phyloP scores from a whole-genome alignment of 2,797 vertebrate genomes.

The Heliangelus exortis region DNA sequence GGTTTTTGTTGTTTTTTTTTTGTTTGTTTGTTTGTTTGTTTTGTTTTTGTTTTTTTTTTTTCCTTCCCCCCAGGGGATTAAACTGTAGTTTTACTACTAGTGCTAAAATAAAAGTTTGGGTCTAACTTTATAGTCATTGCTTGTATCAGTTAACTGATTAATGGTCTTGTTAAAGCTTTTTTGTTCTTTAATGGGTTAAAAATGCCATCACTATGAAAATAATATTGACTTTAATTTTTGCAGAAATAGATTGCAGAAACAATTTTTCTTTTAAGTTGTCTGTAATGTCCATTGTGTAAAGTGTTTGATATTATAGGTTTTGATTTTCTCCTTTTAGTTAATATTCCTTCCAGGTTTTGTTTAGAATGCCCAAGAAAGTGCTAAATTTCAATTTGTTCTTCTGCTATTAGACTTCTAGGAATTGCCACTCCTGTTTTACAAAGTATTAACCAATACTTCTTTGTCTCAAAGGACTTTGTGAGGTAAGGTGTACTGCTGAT shows the following conservation, averaged over 20 bases:
- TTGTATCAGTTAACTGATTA: not conserved
- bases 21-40: not conserved
- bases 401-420: not conserved
- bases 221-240: not conserved
- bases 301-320: not conserved
- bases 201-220: not conserved
- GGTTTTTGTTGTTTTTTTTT: not conserved
- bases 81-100: not conserved
- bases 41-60: not conserved
- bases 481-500: not conserved
- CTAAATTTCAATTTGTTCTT: not conserved
- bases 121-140: not conserved
- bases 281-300: not conserved
- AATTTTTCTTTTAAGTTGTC: not conserved
- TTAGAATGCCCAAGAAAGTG: not conserved
- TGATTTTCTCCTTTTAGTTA: not conserved
- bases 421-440: not conserved
- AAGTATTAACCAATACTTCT: not conserved
- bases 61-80: not conserved
- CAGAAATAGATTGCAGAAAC: not conserved
- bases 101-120: not conserved
- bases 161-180: not conserved
- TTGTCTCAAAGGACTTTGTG: not conserved
- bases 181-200: not conserved
- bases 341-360: not conserved